Percentiles rank a stretch among this genome's conserved stretches.
Conservation (phyloP, 2,888 invertebrate genomes). For the Diarsia dahlii region DNA sequence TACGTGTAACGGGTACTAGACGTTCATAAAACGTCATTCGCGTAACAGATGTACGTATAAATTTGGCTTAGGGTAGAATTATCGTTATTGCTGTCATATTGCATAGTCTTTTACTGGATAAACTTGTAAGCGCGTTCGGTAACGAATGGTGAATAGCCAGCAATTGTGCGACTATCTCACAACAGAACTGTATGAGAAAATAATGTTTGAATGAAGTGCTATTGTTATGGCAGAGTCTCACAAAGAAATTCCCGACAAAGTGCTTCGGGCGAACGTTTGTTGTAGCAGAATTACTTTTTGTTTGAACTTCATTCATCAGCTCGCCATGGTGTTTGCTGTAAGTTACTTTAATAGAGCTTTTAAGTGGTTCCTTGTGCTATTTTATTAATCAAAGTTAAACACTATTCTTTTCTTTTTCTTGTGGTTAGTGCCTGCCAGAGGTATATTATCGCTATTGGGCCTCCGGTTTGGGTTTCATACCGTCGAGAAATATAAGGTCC, state of each 20-base stretch:
- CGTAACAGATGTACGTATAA: slow-evolving; percentile 60
- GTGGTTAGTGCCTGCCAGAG: too few relatives aligned
- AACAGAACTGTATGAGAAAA: slow-evolving; percentile 80
- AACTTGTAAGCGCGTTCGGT: slow-evolving; percentile 68
- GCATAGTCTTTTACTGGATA: slow-evolving; percentile 55
- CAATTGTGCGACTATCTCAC: slow-evolving; percentile 75
- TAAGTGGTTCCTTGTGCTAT: not conserved
- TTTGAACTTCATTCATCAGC: slow-evolving; percentile 66
- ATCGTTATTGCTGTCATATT: slow-evolving; percentile 58
- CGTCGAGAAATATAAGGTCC: too few relatives aligned
- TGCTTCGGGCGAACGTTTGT: slow-evolving; percentile 71
- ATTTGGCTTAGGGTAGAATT: slow-evolving; percentile 59
- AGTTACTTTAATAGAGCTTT: slow-evolving; percentile 52
- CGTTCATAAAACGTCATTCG: slow-evolving; percentile 43
- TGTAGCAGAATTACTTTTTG: slow-evolving; percentile 75
- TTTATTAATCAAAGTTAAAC: slow-evolving; percentile 7
- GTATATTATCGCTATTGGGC: too few relatives aligned
- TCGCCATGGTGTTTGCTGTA: slow-evolving; percentile 31
- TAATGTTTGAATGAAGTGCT: slow-evolving; percentile 81
- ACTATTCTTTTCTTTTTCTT: not conserved
- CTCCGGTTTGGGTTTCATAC: too few relatives aligned
- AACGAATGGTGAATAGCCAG: slow-evolving; percentile 79
- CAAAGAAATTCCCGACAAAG: slow-evolving; percentile 78
- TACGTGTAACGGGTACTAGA: slow-evolving; percentile 15
- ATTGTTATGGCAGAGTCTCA: slow-evolving; percentile 74